A percentile compares a stretch with the other conserved stretches of the same genome.
Evolutionary conservation across 2,113 vertebrate genomes (phyloP).

Genomic region (Bubo bubo): DNA sequence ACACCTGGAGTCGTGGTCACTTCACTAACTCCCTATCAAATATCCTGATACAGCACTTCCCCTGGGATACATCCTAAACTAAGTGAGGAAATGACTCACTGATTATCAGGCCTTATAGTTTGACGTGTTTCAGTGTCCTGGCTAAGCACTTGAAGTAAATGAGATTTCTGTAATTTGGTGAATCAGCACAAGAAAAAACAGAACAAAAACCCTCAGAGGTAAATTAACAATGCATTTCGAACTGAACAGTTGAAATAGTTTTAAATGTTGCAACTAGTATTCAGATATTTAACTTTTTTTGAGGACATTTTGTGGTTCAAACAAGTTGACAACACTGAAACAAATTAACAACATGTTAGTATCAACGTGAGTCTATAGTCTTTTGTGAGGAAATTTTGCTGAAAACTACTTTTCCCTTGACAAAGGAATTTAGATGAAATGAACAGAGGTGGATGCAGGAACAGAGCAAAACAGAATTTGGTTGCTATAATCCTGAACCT

Average conservation of each 20-base stretch:
- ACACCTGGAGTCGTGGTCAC: neutral
- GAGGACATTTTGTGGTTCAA: neutral
- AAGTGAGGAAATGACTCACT: neutral
- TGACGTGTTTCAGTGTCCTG: neutral
- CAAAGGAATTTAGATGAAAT: neutral
- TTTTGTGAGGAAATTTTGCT: neutral
- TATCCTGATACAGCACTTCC: neutral
- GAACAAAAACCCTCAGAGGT: neutral
- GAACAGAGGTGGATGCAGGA: neutral
- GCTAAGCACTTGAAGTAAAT: neutral
- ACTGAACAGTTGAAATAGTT: neutral
- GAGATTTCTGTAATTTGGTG: neutral
- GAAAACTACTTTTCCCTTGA: neutral
- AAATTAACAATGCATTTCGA: neutral
- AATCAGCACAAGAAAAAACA: neutral
- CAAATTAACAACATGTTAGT: neutral
- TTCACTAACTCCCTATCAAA: neutral
- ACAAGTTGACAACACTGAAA: neutral
- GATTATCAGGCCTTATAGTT: neutral
- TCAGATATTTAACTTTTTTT: neutral
- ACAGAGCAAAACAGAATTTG: neutral
- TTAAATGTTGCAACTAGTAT: neutral
- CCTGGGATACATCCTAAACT: neutral
- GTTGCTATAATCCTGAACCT: neutral
- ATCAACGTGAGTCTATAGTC: neutral